Conservation (phyloP, 2,113 vertebrate species). For the Geococcyx californianus region DNA sequence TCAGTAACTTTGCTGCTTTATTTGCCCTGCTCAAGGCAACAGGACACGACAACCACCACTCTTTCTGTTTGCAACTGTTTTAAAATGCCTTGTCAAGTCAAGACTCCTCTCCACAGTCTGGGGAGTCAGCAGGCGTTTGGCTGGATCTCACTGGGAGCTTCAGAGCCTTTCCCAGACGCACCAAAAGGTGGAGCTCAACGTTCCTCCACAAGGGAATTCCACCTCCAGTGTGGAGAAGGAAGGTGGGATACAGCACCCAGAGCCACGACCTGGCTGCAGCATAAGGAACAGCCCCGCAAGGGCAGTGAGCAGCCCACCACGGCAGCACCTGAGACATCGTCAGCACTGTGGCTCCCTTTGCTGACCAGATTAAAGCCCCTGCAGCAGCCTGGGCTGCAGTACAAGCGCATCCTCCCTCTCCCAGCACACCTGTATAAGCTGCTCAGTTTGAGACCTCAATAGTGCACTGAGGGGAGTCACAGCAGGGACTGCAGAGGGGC, state of each 20-base stretch:
- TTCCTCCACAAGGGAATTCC: neutral
- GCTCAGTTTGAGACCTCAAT: neutral
- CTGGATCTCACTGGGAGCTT: neutral
- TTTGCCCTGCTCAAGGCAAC: neutral
- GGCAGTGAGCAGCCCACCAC: fast-evolving
- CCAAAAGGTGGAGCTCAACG: conserved; percentile 57
- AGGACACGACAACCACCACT: fast-evolving
- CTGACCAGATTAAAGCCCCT: neutral
- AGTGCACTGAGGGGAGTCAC: fast-evolving
- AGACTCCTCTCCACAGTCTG: neutral
- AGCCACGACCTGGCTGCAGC: fast-evolving
- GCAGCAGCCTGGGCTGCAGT: neutral
- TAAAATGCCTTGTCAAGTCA: neutral
- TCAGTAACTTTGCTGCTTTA: neutral
- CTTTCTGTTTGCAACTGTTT: neutral
- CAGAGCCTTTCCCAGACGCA: neutral
- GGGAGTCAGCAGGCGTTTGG: neutral
- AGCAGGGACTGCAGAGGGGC: neutral
- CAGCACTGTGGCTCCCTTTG: fast-evolving
- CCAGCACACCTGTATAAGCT: neutral
- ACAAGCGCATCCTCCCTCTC: fast-evolving
- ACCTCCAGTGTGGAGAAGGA: neutral
- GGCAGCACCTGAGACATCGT: fast-evolving
- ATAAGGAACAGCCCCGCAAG: fast-evolving
- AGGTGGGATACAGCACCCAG: neutral